Percentiles rank a stretch among this genome's conserved stretches.
Evolutionary conservation across 1,140 invertebrate species (phyloP).

Genomic region (Hyposmocoma kahamanoa): DNA sequence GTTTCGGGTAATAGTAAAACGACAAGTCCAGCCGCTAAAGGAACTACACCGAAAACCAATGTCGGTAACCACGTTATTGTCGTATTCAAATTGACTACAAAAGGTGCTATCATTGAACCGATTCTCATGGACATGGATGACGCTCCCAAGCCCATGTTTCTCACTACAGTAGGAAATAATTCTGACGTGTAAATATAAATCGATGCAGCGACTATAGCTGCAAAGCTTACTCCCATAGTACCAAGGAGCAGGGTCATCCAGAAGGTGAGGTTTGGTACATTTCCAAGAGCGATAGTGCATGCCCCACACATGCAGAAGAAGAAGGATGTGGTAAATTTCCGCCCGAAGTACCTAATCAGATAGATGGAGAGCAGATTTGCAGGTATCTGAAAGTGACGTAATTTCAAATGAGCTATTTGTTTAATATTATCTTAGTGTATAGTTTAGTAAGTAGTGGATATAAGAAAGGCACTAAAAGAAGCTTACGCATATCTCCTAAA

Average conservation of each 20-base stretch:
- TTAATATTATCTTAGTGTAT: no score
- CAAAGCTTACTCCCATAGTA: constrained; percentile 77
- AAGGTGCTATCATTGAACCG: constrained; percentile 80
- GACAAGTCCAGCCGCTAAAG: constrained; percentile 77
- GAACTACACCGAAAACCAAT: constrained; percentile 79
- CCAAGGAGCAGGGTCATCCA: constrained; percentile 46
- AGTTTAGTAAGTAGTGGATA: no score
- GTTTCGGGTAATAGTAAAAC: constrained; percentile 86
- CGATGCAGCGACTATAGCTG: constrained; percentile 77
- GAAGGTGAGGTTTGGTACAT: constrained; percentile 33
- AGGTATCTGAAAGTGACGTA: constrained; percentile 53
- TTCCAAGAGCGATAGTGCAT: constrained; percentile 35
- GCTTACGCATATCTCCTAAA: no score
- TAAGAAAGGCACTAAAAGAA: no score
- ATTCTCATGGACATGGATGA: constrained; percentile 79
- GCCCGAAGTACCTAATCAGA: constrained; percentile 39
- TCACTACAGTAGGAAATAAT: constrained; percentile 79
- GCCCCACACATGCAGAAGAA: constrained; percentile 37
- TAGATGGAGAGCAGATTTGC: constrained; percentile 43
- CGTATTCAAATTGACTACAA: constrained; percentile 71
- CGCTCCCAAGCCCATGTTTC: constrained; percentile 79
- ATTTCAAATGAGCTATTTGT: no score
- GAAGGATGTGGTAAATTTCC: constrained; percentile 28
- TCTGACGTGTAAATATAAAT: constrained; percentile 81
- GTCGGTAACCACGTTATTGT: constrained; percentile 77